Percentiles rank a stretch among this genome's conserved stretches.
Evolutionary conservation across 2,113 vertebrate genomes (phyloP).

Genomic region (Engraulis encrasicolus): DNA sequence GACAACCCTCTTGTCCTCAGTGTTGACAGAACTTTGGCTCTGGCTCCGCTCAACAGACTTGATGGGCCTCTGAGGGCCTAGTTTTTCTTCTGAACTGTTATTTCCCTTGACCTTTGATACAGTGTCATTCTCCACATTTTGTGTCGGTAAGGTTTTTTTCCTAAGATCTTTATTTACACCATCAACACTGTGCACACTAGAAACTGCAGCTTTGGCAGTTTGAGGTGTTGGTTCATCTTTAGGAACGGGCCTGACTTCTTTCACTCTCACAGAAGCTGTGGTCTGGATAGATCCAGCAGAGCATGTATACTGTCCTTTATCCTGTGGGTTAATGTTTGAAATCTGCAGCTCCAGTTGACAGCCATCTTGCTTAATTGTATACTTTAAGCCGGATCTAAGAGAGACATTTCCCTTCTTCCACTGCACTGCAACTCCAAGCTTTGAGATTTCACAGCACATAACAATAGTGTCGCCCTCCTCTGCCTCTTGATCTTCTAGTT

Average conservation of each 20-base stretch:
- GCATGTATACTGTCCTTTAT: constrained; percentile 59
- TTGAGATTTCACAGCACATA: constrained; percentile 72
- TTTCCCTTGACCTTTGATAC: not conserved
- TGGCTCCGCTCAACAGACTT: not conserved
- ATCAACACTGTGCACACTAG: not conserved
- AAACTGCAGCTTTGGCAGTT: not conserved
- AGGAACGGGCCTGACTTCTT: constrained; percentile 69
- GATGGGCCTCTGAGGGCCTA: not conserved
- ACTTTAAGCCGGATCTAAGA: constrained; percentile 60
- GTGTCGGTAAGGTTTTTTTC: constrained; percentile 18
- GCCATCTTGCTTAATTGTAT: constrained; percentile 62
- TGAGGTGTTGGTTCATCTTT: constrained; percentile 42
- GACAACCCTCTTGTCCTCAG: not conserved
- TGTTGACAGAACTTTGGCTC: constrained; percentile 10
- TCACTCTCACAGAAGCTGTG: constrained; percentile 73
- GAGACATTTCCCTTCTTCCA: constrained; percentile 73
- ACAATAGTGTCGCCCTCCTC: constrained; percentile 67
- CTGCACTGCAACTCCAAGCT: constrained; percentile 46
- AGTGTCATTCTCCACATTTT: not conserved
- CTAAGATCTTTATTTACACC: not conserved
- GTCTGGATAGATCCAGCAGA: constrained; percentile 45
- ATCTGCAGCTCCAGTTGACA: constrained; percentile 66
- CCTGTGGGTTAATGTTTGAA: constrained; percentile 49
- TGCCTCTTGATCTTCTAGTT: constrained; percentile 68
- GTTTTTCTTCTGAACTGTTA: not conserved